Base-by-base conservation (phyloP, 64 coral and sea anemone genomes). In the Actinia tenebrosa region DNA sequence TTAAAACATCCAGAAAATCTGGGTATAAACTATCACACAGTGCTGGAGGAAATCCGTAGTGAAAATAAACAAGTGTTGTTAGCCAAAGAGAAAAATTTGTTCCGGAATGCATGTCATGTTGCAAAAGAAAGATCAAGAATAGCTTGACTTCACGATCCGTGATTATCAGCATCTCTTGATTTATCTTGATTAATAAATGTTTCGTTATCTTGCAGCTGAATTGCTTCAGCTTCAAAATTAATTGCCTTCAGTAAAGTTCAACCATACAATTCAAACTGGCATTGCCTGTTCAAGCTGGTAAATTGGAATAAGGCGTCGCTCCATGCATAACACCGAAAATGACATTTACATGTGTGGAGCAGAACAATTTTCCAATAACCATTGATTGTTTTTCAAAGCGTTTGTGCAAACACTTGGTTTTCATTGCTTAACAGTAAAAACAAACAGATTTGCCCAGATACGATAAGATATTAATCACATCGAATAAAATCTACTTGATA, bases 401-500 rank as follows among this genome's bases (percentile, higher is more conserved):
- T 75, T 75, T 75, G 63, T 66, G 69, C 69, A 75, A 75, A 75
- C 69, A 75, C 69, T 75, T 75, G 26, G 63, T 42, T 75, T 42
- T 30, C 69, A 75, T 75, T 75, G 69, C 69, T 75, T 30, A 75
- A 10, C 9, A 75, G 23, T 30, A 75, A 75, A 75, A 75, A 75
- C 69, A 75, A 75, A 75, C 69, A 75, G 69, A 75, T 75, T 75
- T 75, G 1, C 63, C 63, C 69, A 75, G 25, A 75, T 42, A 42
- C 26, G 69, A 75, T 75, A 75, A 75, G 23, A 75, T 30, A 27
- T 15, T 75, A 25, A 75, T 75, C n/a, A 75, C 25, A 30, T 75
- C 25, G 69, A 75, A 75, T 75, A 14, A 37, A 75, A 75, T 14
- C 69, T 75, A 75, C 69, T 75, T 75, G 69, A 30, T 75, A 75